These are phyloP conservation scores for Teleogryllus oceanicus DNA, from an alignment of 2,888 invertebrate genomes.

Conservation along the genomic window DNA sequence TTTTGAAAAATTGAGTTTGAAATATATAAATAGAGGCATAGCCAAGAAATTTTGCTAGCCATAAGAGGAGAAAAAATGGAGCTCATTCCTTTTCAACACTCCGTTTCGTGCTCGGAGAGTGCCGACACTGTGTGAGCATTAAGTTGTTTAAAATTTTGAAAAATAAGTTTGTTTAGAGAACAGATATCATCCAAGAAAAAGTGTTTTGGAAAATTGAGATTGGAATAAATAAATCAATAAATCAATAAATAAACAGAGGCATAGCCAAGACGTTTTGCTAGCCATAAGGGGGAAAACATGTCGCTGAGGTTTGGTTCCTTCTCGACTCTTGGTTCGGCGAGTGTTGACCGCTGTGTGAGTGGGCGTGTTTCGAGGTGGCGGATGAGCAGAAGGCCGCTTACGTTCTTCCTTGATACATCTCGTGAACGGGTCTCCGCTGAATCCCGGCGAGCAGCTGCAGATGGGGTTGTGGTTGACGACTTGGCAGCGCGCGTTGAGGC, in stretches of 20 bases:
- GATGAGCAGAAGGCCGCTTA: conserved; percentile 41
- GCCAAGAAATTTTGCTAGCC: background rate
- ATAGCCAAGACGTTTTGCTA: background rate
- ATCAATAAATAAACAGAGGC: background rate
- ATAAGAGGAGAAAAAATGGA: background rate
- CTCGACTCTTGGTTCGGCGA: conserved; percentile 49
- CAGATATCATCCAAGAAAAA: too few species aligned
- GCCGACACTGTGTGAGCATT: conserved; percentile 56
- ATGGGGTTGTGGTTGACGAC: conserved; percentile 67
- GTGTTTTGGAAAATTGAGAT: background rate
- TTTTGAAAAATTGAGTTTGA: background rate
- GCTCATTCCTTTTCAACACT: background rate
- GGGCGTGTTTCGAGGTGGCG: conserved; percentile 44
- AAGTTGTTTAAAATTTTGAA: too few species aligned
- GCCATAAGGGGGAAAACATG: background rate
- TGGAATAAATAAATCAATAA: background rate
- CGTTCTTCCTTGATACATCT: conserved; percentile 48
- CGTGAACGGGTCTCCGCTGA: conserved; percentile 63
- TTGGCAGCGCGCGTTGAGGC: conserved; percentile 61
- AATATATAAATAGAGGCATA: background rate
- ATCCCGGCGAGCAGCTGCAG: conserved; percentile 61
- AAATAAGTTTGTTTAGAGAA: too few species aligned
- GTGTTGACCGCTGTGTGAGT: conserved; percentile 62
- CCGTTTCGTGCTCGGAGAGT: conserved; percentile 53
- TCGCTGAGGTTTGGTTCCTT: background rate